A percentile compares a stretch with the other conserved stretches of the same genome.
These are phyloP conservation scores for Ophthalmolycus amberensis DNA, from an alignment of 2,113 vertebrate species.

Conservation along the genomic window DNA sequence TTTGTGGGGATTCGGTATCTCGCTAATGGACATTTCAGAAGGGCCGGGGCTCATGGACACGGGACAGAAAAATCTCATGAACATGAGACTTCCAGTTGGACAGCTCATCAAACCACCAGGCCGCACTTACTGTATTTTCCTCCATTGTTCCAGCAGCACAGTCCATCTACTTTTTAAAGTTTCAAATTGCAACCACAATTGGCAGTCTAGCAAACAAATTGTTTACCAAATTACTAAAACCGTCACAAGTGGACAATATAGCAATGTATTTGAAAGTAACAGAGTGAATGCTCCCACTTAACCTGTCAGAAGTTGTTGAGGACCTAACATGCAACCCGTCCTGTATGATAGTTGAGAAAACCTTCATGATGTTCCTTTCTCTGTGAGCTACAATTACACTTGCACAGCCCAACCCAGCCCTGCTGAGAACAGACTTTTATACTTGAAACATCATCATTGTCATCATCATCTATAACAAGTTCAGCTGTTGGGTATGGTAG, in stretches of 20 bases:
- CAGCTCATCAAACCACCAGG: constrained; percentile 7
- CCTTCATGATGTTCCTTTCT: constrained; percentile 52
- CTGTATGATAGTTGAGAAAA: constrained; percentile 20
- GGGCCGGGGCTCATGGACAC: neutral
- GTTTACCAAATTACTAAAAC: constrained; percentile 29
- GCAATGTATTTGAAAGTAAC: constrained; percentile 9
- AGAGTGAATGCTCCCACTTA: constrained; percentile 4
- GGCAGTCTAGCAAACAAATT: constrained; percentile 11
- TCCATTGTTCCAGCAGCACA: neutral
- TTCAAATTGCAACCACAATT: constrained; percentile 1
- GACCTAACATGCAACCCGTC: constrained; percentile 35
- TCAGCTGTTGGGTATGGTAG: constrained; percentile 25
- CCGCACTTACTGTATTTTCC: neutral
- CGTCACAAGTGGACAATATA: constrained; percentile 6
- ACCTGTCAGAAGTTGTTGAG: constrained; percentile 18
- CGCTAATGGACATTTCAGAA: constrained; percentile 33
- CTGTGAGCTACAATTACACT: constrained; percentile 69
- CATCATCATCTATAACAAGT: constrained; percentile 24
- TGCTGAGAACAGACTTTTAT: constrained; percentile 44
- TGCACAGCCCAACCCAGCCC: constrained; percentile 30
- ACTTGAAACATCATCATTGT: constrained; percentile 67
- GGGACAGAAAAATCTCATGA: constrained; percentile 20
- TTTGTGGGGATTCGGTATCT: constrained; percentile 29
- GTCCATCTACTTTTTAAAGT: neutral
- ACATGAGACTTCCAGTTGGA: constrained; percentile 9